Percentiles rank a stretch among this genome's conserved stretches.
Evolutionary conservation across 2,113 vertebrate genomes (phyloP).

Genomic region (Romanogobio albipinnatus): DNA sequence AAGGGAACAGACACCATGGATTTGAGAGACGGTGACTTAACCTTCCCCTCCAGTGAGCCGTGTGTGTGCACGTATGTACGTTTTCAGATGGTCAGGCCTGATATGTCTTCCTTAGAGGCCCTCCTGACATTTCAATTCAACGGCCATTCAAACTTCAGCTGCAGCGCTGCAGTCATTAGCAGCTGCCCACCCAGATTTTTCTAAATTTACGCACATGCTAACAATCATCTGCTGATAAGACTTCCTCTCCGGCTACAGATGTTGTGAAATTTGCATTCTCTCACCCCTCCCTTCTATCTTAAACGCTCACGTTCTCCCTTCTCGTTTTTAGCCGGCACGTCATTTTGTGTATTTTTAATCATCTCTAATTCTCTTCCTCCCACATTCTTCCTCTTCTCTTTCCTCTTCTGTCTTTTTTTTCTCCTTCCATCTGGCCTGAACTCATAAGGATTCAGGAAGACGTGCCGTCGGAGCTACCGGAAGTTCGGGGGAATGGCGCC

Average conservation of each 20-base stretch:
- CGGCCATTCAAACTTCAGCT: conserved; percentile 18
- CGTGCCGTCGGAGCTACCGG: neutral
- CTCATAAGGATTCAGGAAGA: conserved; percentile 15
- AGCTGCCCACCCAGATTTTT: conserved; percentile 36
- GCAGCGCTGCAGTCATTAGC: conserved; percentile 23
- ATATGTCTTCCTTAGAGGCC: conserved; percentile 24
- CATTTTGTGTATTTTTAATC: conserved; percentile 2
- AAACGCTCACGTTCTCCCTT: neutral
- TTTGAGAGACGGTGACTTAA: conserved; percentile 2
- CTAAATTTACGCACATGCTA: conserved; percentile 43
- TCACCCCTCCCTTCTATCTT: neutral
- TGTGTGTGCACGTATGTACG: conserved; percentile 9
- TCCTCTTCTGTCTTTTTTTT: neutral
- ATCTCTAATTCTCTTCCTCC: conserved; percentile 14
- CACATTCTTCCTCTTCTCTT: conserved; percentile 6
- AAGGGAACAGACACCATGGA: conserved; percentile 22
- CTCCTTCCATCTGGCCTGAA: neutral
- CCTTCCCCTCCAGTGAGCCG: conserved; percentile 19
- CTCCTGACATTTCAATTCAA: conserved; percentile 31
- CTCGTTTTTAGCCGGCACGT: neutral
- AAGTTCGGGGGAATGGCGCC: neutral
- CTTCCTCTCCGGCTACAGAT: conserved; percentile 33
- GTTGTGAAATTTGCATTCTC: conserved; percentile 27
- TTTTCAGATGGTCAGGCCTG: conserved; percentile 6
- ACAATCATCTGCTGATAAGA: conserved; percentile 39